These are phyloP conservation scores for Falco peregrinus DNA, from an alignment of 2,797 vertebrate genomes.

Conservation along the genomic window DNA sequence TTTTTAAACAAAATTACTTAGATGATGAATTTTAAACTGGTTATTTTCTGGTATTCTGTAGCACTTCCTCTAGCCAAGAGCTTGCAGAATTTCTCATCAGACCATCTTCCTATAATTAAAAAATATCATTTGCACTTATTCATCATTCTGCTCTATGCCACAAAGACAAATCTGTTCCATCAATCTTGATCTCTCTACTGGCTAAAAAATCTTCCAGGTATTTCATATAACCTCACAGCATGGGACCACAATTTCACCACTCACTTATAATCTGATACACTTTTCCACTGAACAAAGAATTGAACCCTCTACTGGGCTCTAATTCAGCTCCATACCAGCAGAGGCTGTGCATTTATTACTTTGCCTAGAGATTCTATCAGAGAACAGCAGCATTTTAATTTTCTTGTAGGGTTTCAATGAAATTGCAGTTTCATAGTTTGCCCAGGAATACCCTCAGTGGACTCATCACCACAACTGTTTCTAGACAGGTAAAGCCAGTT, in stretches of 20 bases:
- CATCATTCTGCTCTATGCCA: neutral
- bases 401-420: neutral
- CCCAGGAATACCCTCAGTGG: neutral
- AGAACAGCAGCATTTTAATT: neutral
- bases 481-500: neutral
- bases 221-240: neutral
- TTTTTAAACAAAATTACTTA: neutral
- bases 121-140: slow-evolving; percentile 6
- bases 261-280: neutral
- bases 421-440: neutral
- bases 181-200: neutral
- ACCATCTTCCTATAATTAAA: slow-evolving; percentile 10
- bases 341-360: neutral
- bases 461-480: neutral
- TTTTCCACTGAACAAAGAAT: neutral
- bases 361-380: neutral
- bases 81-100: neutral
- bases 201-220: neutral
- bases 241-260: neutral
- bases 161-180: slow-evolving; percentile 31
- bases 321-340: neutral
- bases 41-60: neutral
- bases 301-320: neutral
- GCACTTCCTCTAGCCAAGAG: neutral
- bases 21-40: neutral